phyloP scores from a whole-genome alignment of 2,888 invertebrate genomes.

The Idaea dimidiata region DNA sequence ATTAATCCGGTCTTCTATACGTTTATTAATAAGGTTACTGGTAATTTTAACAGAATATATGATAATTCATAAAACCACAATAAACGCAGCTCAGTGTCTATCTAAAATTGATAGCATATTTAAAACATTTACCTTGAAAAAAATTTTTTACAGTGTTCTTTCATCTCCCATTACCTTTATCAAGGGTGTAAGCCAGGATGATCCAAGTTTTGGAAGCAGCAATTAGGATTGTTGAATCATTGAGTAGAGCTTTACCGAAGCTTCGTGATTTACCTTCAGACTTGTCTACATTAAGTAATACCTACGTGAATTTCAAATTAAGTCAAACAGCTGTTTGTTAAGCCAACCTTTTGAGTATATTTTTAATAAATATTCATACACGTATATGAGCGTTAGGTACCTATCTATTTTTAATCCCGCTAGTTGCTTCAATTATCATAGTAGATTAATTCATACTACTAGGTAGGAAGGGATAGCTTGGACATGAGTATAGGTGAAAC shows the following conservation, averaged over 20 bases:
- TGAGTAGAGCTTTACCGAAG: conserved; percentile 55
- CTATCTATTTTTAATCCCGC: neutral
- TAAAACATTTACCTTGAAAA: neutral
- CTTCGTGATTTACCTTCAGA: conserved; percentile 44
- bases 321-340: neutral
- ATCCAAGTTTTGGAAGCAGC: conserved; percentile 63
- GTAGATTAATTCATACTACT: no score
- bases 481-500: no score
- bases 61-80: no score
- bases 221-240: conserved; percentile 69
- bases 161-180: conserved; percentile 4
- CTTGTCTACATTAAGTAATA: conserved; percentile 36
- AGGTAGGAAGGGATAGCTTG: no score
- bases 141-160: neutral
- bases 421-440: no score
- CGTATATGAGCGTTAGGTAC: neutral
- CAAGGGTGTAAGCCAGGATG: conserved; percentile 48
- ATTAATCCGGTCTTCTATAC: no score
- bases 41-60: neutral
- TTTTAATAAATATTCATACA: neutral
- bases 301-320: conserved; percentile 18
- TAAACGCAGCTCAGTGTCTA: no score
- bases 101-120: neutral
- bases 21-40: no score
- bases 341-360: neutral